Percentiles rank a stretch among this genome's conserved stretches.
phyloP scores from a whole-genome alignment of 2,797 vertebrate genomes.

The Xiphophorus birchmanni region DNA sequence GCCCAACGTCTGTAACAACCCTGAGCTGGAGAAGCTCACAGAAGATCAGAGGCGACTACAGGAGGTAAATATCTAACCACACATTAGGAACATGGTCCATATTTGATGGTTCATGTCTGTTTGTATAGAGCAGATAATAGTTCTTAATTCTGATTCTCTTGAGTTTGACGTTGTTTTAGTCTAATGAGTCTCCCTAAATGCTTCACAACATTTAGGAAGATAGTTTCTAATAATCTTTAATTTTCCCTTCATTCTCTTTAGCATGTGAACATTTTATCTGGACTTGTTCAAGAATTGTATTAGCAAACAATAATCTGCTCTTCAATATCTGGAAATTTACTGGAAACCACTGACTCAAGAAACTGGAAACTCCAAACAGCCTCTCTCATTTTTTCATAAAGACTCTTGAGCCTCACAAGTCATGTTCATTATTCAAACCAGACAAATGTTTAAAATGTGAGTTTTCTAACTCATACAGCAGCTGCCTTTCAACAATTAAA shows the following conservation, averaged over 20 bases:
- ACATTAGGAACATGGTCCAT: background rate
- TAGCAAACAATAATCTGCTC: background rate
- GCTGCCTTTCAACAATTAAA: background rate
- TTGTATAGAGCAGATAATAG: background rate
- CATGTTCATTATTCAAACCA: too few species aligned
- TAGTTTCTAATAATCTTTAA: background rate
- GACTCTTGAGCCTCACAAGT: background rate
- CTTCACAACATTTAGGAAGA: background rate
- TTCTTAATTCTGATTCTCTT: background rate
- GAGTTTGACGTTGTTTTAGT: conserved; percentile 5
- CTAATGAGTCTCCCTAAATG: background rate
- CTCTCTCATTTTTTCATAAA: background rate
- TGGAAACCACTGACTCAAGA: background rate
- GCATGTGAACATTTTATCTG: background rate
- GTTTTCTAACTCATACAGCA: background rate
- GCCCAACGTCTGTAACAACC: conserved; percentile 85
- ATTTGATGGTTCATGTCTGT: background rate
- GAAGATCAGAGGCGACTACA: conserved; percentile 91
- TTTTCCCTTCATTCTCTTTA: conserved; percentile 1
- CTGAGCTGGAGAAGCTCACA: conserved; percentile 82
- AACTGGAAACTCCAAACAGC: background rate
- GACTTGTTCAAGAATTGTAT: background rate
- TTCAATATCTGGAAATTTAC: conserved; percentile 3
- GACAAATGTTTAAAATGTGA: background rate
- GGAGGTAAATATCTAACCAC: conserved; percentile 83